Evolutionary conservation across 2,888 invertebrate species (phyloP).

Genomic region (Tortrix viridana): DNA sequence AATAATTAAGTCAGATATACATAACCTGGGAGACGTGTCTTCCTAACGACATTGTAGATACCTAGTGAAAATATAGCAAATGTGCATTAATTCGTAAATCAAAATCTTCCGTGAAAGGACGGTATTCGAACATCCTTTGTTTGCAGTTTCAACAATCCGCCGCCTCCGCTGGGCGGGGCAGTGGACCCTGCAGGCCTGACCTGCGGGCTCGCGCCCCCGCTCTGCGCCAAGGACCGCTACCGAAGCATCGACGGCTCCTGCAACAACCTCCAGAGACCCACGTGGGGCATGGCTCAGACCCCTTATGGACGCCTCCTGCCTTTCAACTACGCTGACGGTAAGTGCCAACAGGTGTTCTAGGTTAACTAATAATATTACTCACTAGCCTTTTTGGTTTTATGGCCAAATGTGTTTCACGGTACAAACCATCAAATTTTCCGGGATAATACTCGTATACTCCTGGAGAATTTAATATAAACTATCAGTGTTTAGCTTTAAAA

Average conservation of each 20-base stretch:
- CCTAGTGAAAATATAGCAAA: no score
- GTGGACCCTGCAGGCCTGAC: slow-evolving; percentile 74
- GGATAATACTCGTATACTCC: no score
- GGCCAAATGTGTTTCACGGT: no score
- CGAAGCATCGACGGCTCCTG: slow-evolving; percentile 95
- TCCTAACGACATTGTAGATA: no score
- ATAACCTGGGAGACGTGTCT: no score
- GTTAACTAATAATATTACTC: background rate
- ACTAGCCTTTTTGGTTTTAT: no score
- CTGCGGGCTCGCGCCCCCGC: slow-evolving; percentile 76
- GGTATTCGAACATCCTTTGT: slow-evolving; percentile 1
- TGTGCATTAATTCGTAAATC: no score
- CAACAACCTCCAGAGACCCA: slow-evolving; percentile 93
- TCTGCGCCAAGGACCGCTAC: slow-evolving; percentile 86
- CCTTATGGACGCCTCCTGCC: slow-evolving; percentile 87
- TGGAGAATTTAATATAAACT: no score
- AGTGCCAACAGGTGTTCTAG: no score
- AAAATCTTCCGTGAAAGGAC: background rate
- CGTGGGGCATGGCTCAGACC: slow-evolving; percentile 91
- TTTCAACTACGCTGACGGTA: slow-evolving; percentile 88
- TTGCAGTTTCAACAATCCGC: slow-evolving; percentile 74
- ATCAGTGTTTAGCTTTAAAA: no score
- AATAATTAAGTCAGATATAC: no score
- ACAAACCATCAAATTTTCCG: no score
- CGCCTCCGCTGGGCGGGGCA: slow-evolving; percentile 67